These are phyloP conservation scores for Athripsodes cinereus DNA, from an alignment of 2,888 invertebrate genomes.

Conservation along the genomic window DNA sequence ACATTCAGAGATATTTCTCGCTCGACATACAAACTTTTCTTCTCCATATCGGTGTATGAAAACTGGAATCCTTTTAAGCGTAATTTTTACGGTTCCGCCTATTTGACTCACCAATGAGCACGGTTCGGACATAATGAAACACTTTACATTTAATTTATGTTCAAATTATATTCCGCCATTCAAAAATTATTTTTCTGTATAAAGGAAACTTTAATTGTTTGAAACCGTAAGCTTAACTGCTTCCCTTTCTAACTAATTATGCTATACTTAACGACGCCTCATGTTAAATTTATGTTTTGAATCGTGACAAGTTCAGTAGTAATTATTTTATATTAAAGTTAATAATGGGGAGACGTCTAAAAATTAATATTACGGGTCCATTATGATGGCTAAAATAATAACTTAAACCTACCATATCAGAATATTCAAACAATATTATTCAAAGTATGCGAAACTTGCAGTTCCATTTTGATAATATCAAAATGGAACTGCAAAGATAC, in stretches of 20 bases:
- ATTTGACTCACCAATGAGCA: constrained; percentile 16
- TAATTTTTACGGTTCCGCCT: constrained; percentile 14
- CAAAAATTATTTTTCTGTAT: constrained; percentile 8
- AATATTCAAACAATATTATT: too few species aligned
- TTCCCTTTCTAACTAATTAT: neutral
- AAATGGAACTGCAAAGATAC: too few species aligned
- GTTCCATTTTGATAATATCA: too few species aligned
- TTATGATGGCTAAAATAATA: too few species aligned
- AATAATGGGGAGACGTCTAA: neutral
- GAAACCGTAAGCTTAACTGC: neutral
- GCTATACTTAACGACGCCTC: neutral
- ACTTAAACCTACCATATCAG: too few species aligned
- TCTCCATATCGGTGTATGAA: too few species aligned
- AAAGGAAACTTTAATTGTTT: constrained; percentile 9
- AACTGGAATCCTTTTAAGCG: constrained; percentile 10
- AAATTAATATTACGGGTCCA: too few species aligned
- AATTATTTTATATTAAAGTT: constrained; percentile 1
- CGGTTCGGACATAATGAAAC: constrained; percentile 20
- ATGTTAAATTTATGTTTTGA: neutral
- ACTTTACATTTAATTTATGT: constrained; percentile 19
- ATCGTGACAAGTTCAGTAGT: neutral
- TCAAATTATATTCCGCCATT: constrained; percentile 6
- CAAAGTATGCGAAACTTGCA: too few species aligned
- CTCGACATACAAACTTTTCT: too few species aligned
- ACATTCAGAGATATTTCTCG: neutral